Evolutionary conservation across 2,113 vertebrate genomes (phyloP).

Genomic region (Cisticola juncidis): DNA sequence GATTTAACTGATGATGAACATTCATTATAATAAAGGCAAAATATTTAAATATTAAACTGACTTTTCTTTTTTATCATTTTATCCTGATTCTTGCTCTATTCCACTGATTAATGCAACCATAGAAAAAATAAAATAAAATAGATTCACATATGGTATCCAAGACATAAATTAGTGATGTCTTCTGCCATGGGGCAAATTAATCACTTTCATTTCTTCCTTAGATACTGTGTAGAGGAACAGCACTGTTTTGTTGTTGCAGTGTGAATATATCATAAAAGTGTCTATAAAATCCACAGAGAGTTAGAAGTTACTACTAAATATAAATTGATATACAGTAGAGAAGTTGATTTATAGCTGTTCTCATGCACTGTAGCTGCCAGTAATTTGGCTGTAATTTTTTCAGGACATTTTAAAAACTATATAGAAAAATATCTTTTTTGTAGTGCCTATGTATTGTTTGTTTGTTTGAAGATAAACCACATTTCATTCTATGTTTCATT

Average conservation of each 20-base stretch:
- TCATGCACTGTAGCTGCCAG: neutral
- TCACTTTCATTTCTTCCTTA: neutral
- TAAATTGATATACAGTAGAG: neutral
- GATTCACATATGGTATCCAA: neutral
- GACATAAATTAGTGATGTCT: neutral
- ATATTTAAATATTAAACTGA: neutral
- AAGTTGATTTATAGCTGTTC: slow-evolving; percentile 4
- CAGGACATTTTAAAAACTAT: neutral
- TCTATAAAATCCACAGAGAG: slow-evolving; percentile 25
- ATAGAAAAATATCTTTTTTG: neutral
- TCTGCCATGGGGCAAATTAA: neutral
- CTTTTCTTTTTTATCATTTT: neutral
- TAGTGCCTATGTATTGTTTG: neutral
- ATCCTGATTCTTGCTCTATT: neutral
- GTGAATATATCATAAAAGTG: neutral
- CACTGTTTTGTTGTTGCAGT: neutral
- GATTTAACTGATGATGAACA: neutral
- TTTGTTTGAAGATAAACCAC: neutral
- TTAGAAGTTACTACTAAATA: slow-evolving; percentile 16
- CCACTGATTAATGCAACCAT: neutral
- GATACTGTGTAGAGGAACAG: neutral
- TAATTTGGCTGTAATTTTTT: slow-evolving; percentile 16
- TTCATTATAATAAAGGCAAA: neutral
- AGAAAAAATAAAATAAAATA: neutral
- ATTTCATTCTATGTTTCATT: neutral